Evolutionary conservation across 1,140 invertebrate genomes (phyloP).

Genomic region (Gonioctena quinquepunctata): DNA sequence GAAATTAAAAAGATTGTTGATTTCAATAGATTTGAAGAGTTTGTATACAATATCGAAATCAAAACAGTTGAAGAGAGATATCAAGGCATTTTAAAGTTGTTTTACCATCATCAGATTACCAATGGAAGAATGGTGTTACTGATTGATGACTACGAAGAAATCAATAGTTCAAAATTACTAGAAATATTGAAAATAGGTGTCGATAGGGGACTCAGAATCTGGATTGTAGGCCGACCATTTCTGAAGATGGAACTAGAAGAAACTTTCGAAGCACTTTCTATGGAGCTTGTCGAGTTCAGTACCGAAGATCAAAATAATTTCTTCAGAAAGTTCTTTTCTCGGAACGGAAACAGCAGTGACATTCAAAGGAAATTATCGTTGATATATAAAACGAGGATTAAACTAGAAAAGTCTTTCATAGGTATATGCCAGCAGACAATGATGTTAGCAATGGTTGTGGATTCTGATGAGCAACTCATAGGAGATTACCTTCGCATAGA

Average conservation of each 20-base stretch:
- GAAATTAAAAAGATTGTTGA: background rate
- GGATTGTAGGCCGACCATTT: background rate
- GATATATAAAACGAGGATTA: background rate
- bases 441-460: background rate
- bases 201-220: background rate
- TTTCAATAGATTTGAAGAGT: background rate
- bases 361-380: background rate
- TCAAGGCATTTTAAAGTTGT: background rate
- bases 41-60: background rate
- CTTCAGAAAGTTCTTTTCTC: background rate
- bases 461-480: background rate
- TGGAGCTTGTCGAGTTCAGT: background rate
- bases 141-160: slow-evolving; percentile 5
- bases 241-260: background rate
- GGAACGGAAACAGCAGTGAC: background rate
- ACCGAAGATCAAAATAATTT: background rate
- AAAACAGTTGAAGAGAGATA: background rate
- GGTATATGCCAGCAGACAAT: slow-evolving; percentile 7
- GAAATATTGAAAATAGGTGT: background rate
- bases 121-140: background rate
- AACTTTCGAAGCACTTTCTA: background rate
- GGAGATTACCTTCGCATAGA: background rate
- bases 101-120: background rate
- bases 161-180: background rate
- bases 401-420: background rate